Percentiles rank a stretch among this genome's conserved stretches.
These are phyloP conservation scores for Megaceryle alcyon DNA, from an alignment of 2,797 vertebrate species.

Conservation along the genomic window DNA sequence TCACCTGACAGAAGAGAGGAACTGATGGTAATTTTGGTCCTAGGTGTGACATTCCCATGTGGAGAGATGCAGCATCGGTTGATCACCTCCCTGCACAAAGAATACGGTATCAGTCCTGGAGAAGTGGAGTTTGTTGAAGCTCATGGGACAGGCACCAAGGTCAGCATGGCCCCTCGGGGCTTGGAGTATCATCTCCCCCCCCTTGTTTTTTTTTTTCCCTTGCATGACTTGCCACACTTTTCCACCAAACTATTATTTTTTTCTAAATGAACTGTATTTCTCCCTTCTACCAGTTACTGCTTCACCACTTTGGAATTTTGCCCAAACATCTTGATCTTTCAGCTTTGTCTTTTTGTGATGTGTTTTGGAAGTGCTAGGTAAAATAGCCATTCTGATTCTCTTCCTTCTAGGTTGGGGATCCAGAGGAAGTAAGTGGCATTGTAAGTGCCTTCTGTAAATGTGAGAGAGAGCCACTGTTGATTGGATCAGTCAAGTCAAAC, in stretches of 20 bases:
- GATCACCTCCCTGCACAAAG: slow-evolving; percentile 84
- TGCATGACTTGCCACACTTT: background rate
- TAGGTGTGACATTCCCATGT: slow-evolving; percentile 96
- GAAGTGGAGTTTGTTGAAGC: slow-evolving; percentile 94
- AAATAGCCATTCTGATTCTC: background rate
- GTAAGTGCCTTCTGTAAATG: slow-evolving; percentile 83
- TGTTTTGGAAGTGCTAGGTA: background rate
- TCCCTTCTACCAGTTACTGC: background rate
- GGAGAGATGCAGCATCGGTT: slow-evolving; percentile 89
- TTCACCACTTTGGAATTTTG: background rate
- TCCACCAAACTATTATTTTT: background rate
- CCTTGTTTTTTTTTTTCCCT: background rate
- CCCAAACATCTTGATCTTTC: background rate
- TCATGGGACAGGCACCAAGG: slow-evolving; percentile 97
- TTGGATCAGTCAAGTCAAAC: slow-evolving; percentile 97
- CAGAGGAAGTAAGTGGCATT: slow-evolving; percentile 92
- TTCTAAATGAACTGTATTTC: background rate
- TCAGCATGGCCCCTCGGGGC: slow-evolving; percentile 53
- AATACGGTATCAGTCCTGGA: slow-evolving; percentile 78
- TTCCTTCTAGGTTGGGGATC: slow-evolving; percentile 90
- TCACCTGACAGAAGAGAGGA: background rate
- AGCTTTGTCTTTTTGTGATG: background rate
- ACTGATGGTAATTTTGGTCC: slow-evolving; percentile 10
- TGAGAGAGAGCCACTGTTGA: slow-evolving; percentile 84
- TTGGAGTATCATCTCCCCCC: background rate